Percentiles rank a stretch among this genome's conserved stretches.
Conservation (phyloP, 2,113 vertebrate genomes). For the Ahaetulla prasina region DNA sequence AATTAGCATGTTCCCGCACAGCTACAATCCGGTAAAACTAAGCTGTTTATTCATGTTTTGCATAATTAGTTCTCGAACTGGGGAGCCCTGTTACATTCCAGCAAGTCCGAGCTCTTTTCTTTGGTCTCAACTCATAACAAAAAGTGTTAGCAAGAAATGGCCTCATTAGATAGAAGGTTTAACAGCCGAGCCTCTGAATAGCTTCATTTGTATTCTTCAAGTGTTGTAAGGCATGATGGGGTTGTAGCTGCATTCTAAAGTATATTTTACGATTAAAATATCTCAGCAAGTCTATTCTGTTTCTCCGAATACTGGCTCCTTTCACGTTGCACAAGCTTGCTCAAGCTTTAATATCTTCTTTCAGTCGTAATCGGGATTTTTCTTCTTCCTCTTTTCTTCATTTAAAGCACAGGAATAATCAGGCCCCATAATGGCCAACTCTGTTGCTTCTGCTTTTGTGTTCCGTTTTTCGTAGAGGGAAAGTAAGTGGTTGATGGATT, state of each 20-base stretch:
- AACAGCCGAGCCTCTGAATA: neutral
- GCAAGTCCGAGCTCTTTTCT: neutral
- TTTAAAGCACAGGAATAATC: neutral
- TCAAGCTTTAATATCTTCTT: neutral
- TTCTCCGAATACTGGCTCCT: neutral
- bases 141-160: neutral
- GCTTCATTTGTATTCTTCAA: neutral
- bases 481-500: neutral
- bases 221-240: neutral
- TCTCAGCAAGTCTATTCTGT: neutral
- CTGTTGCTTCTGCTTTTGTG: neutral
- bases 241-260: neutral
- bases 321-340: neutral
- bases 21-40: neutral
- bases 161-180: neutral
- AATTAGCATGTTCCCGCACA: neutral
- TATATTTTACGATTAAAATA: neutral
- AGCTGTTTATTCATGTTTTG: neutral
- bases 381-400: neutral
- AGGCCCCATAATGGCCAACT: neutral
- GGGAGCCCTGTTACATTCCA: neutral
- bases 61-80: neutral
- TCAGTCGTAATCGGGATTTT: neutral
- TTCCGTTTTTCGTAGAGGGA: neutral
- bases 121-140: neutral